Conservation (phyloP, 1,140 invertebrate species). For the Nymphalis io region DNA sequence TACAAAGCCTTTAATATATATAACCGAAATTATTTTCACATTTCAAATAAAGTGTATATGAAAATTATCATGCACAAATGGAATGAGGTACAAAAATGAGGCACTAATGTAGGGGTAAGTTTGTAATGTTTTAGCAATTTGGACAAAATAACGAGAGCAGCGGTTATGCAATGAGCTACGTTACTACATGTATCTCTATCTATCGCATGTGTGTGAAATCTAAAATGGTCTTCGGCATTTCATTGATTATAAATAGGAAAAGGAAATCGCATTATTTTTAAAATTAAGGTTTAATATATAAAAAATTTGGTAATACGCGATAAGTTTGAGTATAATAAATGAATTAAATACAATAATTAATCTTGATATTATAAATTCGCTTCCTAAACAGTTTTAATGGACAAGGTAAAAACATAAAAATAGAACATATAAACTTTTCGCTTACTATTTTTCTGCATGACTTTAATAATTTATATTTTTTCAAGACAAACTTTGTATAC, state of each 20-base stretch:
- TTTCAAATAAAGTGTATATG: not conserved
- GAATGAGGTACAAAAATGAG: not conserved
- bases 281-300: too few relatives aligned
- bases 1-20: not conserved
- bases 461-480: not conserved
- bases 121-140: slow-evolving; percentile 7
- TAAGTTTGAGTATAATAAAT: too few relatives aligned
- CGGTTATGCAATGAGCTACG: not conserved
- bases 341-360: too few relatives aligned
- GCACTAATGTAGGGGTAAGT: slow-evolving; percentile 2
- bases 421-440: not conserved
- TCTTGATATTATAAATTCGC: too few relatives aligned
- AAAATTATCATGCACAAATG: not conserved
- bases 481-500: not conserved
- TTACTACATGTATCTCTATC: not conserved
- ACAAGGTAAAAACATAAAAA: not conserved
- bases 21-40: not conserved
- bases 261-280: not conserved
- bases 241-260: not conserved
- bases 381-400: not conserved
- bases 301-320: too few relatives aligned
- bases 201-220: not conserved
- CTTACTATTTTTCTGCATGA: not conserved
- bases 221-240: not conserved
- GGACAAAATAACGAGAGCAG: slow-evolving; percentile 8